A percentile compares a stretch with the other conserved stretches of the same genome.
These are phyloP conservation scores for Mesembrinibis cayennensis DNA, from an alignment of 2,113 vertebrate species.

Conservation along the genomic window DNA sequence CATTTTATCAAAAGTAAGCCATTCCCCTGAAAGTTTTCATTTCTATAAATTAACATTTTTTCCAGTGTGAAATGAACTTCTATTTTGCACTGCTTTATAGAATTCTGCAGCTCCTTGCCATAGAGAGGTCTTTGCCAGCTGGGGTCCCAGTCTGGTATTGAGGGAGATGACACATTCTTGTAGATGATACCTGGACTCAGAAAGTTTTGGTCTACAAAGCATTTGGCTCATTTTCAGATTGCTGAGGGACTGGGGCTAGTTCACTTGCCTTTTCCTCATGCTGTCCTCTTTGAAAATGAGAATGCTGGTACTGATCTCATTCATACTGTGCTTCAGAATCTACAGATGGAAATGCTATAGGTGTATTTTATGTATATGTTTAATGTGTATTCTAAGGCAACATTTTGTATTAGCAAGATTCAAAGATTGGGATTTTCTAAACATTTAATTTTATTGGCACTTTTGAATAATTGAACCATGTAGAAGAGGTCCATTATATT, in stretches of 20 bases:
- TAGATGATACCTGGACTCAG: background rate
- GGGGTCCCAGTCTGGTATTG: background rate
- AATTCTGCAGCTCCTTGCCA: background rate
- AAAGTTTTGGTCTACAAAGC: background rate
- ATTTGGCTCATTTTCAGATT: background rate
- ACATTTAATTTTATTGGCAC: background rate
- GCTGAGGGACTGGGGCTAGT: background rate
- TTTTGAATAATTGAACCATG: background rate
- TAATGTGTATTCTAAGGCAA: background rate
- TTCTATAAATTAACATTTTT: background rate
- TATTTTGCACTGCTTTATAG: background rate
- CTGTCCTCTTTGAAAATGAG: background rate
- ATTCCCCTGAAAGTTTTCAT: background rate
- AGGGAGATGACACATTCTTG: background rate
- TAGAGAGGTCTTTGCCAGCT: background rate
- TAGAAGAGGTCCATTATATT: background rate
- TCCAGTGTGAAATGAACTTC: background rate
- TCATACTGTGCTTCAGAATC: background rate
- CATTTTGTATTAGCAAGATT: background rate
- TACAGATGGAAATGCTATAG: background rate
- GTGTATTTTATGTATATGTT: background rate
- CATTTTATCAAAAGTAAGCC: background rate
- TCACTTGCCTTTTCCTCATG: background rate
- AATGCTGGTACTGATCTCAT: background rate
- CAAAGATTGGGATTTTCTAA: background rate